A percentile compares a stretch with the other conserved stretches of the same genome.
These are phyloP conservation scores for Agonum fuliginosum DNA, from an alignment of 2,888 invertebrate genomes.

Conservation along the genomic window DNA sequence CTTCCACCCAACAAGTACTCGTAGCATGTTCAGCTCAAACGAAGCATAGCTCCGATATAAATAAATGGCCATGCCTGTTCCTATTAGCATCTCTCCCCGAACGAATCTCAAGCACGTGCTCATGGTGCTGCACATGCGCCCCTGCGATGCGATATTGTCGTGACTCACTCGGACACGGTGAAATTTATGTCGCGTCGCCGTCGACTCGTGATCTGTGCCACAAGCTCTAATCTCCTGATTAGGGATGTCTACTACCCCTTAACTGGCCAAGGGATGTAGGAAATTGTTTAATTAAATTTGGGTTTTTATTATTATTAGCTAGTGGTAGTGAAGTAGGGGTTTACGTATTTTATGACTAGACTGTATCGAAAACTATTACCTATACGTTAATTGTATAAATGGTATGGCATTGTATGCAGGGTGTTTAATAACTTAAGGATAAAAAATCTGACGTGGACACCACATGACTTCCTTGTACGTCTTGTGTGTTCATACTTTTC, in stretches of 20 bases:
- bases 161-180: conserved; percentile 40
- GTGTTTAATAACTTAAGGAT: no score
- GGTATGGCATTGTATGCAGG: no score
- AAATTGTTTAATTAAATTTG: conserved; percentile 16
- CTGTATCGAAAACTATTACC: no score
- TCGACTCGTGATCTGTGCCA: conserved; percentile 18
- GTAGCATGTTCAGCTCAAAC: not conserved
- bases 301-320: not conserved
- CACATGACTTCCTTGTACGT: no score
- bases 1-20: no score
- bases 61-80: conserved; percentile 6
- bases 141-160: not conserved
- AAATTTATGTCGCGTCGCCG: conserved; percentile 32
- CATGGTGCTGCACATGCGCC: not conserved
- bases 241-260: conserved; percentile 10
- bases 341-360: no score
- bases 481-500: no score
- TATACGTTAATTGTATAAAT: no score
- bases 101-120: not conserved
- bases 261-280: not conserved
- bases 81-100: conserved; percentile 32
- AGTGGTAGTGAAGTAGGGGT: no score
- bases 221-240: conserved; percentile 4
- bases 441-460: no score
- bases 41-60: conserved; percentile 20